A percentile compares a stretch with the other conserved stretches of the same genome.
Evolutionary conservation across 2,888 invertebrate genomes (phyloP).

Genomic region (Eubasilissa splendida): DNA sequence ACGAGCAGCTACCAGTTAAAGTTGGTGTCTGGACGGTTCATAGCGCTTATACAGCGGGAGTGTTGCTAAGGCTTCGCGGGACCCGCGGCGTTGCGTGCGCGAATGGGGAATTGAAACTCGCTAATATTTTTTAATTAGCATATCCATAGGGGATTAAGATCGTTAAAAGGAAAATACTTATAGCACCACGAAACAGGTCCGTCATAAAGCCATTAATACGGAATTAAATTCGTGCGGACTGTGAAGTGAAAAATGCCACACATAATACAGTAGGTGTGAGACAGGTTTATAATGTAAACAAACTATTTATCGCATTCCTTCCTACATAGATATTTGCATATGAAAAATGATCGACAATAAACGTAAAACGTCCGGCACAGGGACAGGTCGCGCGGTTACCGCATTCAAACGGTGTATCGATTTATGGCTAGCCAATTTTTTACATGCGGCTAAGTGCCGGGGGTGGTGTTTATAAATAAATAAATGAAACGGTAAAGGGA

Average conservation of each 20-base stretch:
- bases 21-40: not conserved
- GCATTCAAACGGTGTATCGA: too few species aligned
- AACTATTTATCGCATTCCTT: not conserved
- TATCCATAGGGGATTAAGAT: slow-evolving; percentile 1
- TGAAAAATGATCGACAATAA: too few species aligned
- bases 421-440: too few species aligned
- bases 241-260: slow-evolving; percentile 7
- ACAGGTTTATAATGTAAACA: slow-evolving; percentile 3
- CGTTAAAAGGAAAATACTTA: slow-evolving; percentile 6
- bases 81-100: not conserved
- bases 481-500: not conserved
- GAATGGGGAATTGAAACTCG: slow-evolving; percentile 1
- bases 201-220: slow-evolving; percentile 3
- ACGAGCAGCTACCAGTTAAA: too few species aligned
- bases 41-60: not conserved
- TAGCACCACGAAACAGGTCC: slow-evolving; percentile 13
- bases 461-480: not conserved
- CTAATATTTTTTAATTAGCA: slow-evolving; percentile 27
- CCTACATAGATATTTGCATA: not conserved
- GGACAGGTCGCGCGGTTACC: too few species aligned
- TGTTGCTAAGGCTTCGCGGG: not conserved
- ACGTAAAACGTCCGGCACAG: too few species aligned
- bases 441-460: too few species aligned
- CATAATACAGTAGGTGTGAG: not conserved
- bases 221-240: not conserved